phyloP scores from a whole-genome alignment of 2,113 vertebrate species.

The Eclectus roratus region DNA sequence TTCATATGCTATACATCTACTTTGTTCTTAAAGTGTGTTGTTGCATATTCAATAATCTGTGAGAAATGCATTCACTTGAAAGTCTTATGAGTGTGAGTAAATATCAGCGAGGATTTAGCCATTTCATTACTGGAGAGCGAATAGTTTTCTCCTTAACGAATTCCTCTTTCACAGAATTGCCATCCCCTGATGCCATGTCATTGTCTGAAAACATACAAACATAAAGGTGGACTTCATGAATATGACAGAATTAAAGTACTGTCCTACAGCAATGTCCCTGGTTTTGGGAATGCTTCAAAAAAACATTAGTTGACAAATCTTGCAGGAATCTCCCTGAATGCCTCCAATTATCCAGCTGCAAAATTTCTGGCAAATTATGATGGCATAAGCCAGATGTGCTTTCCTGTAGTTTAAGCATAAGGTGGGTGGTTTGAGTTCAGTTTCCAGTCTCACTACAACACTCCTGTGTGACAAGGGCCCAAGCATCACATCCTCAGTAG shows the following conservation, averaged over 20 bases:
- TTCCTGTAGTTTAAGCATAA: not conserved
- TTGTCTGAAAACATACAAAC: conserved; percentile 68
- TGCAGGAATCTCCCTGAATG: not conserved
- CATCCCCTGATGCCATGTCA: conserved; percentile 89
- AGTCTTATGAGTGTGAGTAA: not conserved
- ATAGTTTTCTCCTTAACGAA: conserved; percentile 69
- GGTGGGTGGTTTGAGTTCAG: not conserved
- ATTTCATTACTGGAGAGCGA: conserved; percentile 76
- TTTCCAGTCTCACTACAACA: not conserved
- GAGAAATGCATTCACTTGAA: conserved; percentile 19
- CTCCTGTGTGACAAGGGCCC: not conserved
- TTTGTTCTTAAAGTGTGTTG: conserved; percentile 59
- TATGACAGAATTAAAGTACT: not conserved
- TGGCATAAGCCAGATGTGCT: not conserved
- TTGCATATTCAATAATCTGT: conserved; percentile 42
- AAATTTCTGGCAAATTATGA: not conserved
- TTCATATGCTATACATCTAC: conserved; percentile 49
- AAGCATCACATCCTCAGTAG: not conserved
- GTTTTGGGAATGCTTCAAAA: not conserved
- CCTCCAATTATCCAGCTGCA: not conserved
- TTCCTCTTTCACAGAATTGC: conserved; percentile 76
- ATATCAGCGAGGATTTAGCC: conserved; percentile 90
- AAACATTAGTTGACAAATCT: not conserved
- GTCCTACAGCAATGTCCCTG: not conserved
- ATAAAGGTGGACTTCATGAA: not conserved